Conservation (phyloP, 1,140 invertebrate species). For the Zeugodacus cucurbitae region DNA sequence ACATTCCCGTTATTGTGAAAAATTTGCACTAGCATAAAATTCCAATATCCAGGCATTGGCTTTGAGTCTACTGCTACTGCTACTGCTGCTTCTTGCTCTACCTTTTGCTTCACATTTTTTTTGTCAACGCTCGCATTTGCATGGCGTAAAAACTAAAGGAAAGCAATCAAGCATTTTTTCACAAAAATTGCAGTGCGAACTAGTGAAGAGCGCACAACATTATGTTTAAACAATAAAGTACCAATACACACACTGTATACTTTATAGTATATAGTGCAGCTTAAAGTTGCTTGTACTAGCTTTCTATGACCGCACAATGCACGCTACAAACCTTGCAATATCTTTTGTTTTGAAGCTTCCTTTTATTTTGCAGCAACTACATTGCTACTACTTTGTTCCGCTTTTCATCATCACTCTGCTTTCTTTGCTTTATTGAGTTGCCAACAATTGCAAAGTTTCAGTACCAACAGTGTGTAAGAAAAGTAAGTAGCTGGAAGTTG, state of each 20-base stretch:
- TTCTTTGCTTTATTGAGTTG: conserved; percentile 24
- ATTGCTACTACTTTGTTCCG: not conserved
- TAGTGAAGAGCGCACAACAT: not conserved
- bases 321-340: not conserved
- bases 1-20: too few relatives aligned
- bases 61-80: not conserved
- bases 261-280: not conserved
- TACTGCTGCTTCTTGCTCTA: not conserved
- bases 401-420: not conserved
- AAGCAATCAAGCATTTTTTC: conserved; percentile 37
- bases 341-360: not conserved
- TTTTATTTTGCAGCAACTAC: not conserved
- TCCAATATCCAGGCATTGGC: not conserved
- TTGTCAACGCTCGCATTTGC: not conserved
- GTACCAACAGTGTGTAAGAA: not conserved
- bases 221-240: not conserved
- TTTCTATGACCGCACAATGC: not conserved
- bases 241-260: not conserved
- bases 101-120: not conserved
- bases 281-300: not conserved
- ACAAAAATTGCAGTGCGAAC: not conserved
- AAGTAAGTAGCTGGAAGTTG: not conserved
- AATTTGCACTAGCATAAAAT: not conserved
- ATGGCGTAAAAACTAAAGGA: not conserved
- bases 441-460: conserved; percentile 12